A percentile compares a stretch with the other conserved stretches of the same genome.
Evolutionary conservation across 2,888 invertebrate genomes (phyloP).

Genomic region (Drosophila anomelani): DNA sequence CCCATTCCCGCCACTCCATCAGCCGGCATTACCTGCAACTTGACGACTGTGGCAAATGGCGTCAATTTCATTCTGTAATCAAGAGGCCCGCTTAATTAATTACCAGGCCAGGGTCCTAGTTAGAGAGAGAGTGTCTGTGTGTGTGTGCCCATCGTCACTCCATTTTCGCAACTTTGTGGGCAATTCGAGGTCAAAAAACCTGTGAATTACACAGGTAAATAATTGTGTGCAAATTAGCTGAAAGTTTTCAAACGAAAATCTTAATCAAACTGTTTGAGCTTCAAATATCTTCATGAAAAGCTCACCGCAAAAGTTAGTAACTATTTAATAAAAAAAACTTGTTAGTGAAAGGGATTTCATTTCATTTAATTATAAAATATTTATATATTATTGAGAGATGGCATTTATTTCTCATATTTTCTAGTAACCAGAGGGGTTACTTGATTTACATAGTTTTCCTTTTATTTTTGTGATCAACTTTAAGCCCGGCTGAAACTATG

Average conservation of each 20-base stretch:
- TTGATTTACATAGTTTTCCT: conserved; percentile 12
- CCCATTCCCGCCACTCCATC: neutral
- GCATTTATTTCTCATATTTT: too few relatives aligned
- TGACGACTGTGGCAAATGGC: conserved; percentile 61
- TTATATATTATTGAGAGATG: too few relatives aligned
- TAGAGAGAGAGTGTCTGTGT: neutral
- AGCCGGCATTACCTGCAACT: conserved; percentile 5
- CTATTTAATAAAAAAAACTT: too few relatives aligned
- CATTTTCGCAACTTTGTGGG: conserved; percentile 6
- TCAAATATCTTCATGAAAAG: neutral
- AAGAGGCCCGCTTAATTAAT: conserved; percentile 75
- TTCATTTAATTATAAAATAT: too few relatives aligned
- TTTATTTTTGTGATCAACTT: neutral
- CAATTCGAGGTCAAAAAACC: neutral
- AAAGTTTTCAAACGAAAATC: conserved; percentile 1
- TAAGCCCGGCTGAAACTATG: conserved; percentile 34
- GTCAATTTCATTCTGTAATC: conserved; percentile 75
- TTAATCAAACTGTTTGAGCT: neutral
- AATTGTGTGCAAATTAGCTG: conserved; percentile 5
- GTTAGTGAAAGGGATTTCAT: too few relatives aligned
- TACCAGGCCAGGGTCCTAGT: conserved; percentile 31
- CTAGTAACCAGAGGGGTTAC: neutral
- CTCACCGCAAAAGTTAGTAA: neutral
- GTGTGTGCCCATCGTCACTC: conserved; percentile 9
- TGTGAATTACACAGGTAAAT: neutral